phyloP scores from a whole-genome alignment of 2,113 vertebrate genomes.

The Toxotes jaculatrix region DNA sequence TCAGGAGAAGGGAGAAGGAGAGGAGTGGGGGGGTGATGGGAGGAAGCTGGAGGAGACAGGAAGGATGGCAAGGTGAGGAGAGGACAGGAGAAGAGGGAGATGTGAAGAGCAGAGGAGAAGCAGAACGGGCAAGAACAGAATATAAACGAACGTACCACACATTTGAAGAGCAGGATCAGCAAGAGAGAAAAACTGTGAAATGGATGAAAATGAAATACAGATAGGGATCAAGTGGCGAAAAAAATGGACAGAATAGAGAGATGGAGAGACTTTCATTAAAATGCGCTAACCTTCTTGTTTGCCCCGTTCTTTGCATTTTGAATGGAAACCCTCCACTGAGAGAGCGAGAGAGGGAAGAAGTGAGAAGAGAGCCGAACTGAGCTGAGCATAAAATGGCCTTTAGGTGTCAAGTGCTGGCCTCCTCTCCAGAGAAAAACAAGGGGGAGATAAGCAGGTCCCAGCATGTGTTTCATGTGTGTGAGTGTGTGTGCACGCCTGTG shows the following conservation, averaged over 20 bases:
- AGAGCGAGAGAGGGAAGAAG: background rate
- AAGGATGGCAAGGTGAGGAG: background rate
- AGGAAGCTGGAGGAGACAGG: background rate
- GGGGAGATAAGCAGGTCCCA: conserved; percentile 29
- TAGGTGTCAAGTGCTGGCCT: conserved; percentile 57
- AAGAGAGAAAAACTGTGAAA: conserved; percentile 38
- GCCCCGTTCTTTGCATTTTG: conserved; percentile 53
- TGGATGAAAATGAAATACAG: conserved; percentile 53
- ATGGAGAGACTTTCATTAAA: conserved; percentile 45
- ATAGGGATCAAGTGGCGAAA: conserved; percentile 47
- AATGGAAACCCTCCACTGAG: conserved; percentile 40
- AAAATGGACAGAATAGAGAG: conserved; percentile 25
- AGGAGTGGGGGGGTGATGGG: background rate
- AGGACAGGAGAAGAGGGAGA: conserved; percentile 10
- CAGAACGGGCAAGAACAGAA: conserved; percentile 10
- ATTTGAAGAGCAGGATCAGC: conserved; percentile 50
- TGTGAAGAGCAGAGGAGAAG: conserved; percentile 5
- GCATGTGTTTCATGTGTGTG: conserved; percentile 29
- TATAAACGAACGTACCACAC: conserved; percentile 15
- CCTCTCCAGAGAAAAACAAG: conserved; percentile 45
- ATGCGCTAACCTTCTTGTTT: conserved; percentile 46
- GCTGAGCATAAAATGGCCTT: conserved; percentile 51
- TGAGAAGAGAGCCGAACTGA: conserved; percentile 14
- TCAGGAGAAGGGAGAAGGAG: conserved; percentile 16
- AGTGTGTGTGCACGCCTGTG: background rate